A percentile compares a stretch with the other conserved stretches of the same genome.
These are phyloP conservation scores for Meandrina meandrites DNA, from an alignment of 92 coral and sea anemone species.

Conservation along the genomic window DNA sequence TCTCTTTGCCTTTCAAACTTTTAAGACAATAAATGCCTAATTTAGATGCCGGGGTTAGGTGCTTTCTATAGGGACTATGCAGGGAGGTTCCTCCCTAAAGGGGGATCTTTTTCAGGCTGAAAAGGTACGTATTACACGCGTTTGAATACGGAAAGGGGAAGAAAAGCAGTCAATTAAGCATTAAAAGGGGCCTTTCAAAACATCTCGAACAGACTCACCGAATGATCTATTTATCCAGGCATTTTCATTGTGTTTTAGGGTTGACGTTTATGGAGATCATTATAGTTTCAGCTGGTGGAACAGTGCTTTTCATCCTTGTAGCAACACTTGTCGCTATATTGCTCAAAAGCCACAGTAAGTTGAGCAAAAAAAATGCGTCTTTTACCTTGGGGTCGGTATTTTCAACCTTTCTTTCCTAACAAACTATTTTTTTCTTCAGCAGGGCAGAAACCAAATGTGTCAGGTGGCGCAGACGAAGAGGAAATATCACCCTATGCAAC, in stretches of 20 bases:
- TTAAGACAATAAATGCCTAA: too few species aligned
- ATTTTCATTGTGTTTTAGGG: neutral
- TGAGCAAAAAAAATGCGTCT: neutral
- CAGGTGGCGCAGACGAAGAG: neutral
- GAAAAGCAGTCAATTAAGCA: too few species aligned
- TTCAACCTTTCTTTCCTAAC: neutral
- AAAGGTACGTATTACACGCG: too few species aligned
- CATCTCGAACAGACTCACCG: too few species aligned
- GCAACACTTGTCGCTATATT: neutral
- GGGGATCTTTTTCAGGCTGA: too few species aligned
- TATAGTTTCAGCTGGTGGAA: constrained; percentile 24
- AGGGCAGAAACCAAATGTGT: constrained; percentile 1
- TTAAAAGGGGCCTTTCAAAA: too few species aligned
- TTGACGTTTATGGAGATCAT: constrained; percentile 17
- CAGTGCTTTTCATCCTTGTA: constrained; percentile 9
- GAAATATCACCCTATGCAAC: constrained; percentile 26
- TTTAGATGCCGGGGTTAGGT: too few species aligned
- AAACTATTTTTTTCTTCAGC: neutral
- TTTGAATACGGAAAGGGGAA: too few species aligned
- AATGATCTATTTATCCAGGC: neutral
- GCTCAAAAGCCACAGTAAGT: constrained; percentile 27
- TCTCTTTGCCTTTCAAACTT: too few species aligned
- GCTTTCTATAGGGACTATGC: too few species aligned
- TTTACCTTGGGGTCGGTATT: neutral
- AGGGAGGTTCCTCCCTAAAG: too few species aligned